phyloP scores from a whole-genome alignment of 2,797 vertebrate genomes.

The Falco cherrug region DNA sequence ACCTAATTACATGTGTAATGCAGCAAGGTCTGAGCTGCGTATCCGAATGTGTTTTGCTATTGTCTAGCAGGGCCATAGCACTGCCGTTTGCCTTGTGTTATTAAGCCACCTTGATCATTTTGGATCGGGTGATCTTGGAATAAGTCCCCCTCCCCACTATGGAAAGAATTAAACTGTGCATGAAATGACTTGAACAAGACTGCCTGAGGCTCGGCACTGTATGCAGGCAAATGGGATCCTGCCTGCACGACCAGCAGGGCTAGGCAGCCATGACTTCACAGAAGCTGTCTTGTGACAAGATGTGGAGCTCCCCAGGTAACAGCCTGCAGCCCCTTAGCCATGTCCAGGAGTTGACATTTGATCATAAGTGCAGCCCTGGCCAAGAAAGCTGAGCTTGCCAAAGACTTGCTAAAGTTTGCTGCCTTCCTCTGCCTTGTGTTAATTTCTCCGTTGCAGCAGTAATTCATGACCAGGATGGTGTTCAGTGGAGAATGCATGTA shows the following conservation, averaged over 20 bases:
- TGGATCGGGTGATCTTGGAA: conserved; percentile 25
- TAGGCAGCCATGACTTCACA: background rate
- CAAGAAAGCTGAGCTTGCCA: background rate
- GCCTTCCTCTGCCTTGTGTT: background rate
- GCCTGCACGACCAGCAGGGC: background rate
- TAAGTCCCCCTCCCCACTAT: background rate
- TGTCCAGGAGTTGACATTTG: fast-evolving
- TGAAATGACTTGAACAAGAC: background rate
- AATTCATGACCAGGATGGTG: background rate
- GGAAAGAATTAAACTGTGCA: conserved; percentile 14
- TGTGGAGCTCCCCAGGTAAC: background rate
- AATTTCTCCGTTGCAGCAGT: background rate
- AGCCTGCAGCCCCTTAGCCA: background rate
- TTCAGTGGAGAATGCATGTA: background rate
- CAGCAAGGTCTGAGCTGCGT: conserved; percentile 74
- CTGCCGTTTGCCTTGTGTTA: conserved; percentile 25
- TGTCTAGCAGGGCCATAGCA: conserved; percentile 67
- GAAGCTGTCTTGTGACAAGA: background rate
- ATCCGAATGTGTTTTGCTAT: conserved; percentile 75
- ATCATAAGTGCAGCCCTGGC: background rate
- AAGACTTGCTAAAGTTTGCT: background rate
- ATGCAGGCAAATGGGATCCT: background rate
- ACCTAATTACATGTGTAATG: conserved; percentile 84
- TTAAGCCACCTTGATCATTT: conserved; percentile 60
- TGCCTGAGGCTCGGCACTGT: background rate